These are phyloP conservation scores for Pseudomyrmex concolor DNA, from an alignment of 1,140 invertebrate species.

Conservation along the genomic window DNA sequence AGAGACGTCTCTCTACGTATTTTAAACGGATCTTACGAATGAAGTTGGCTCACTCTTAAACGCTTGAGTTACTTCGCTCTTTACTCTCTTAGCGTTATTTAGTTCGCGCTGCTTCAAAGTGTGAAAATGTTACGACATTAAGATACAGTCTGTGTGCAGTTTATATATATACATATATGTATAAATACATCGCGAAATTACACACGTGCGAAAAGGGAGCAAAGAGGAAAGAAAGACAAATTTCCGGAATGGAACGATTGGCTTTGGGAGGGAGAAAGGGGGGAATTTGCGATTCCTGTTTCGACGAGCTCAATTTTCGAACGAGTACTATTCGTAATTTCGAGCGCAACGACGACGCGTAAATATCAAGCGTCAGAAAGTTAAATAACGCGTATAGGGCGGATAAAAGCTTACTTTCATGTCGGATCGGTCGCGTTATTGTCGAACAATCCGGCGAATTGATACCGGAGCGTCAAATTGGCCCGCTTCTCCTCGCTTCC, in stretches of 20 bases:
- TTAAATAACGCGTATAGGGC: conserved; percentile 18
- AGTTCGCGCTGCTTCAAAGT: conserved; percentile 11
- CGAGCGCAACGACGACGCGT: neutral
- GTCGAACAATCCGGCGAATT: conserved; percentile 11
- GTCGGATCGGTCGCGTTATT: conserved; percentile 3
- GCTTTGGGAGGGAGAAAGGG: neutral
- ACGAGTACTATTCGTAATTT: conserved; percentile 24
- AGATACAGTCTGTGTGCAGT: conserved; percentile 4
- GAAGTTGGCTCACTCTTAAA: neutral
- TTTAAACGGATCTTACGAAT: conserved; percentile 13
- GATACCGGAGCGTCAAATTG: conserved; percentile 40
- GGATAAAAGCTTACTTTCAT: conserved; percentile 12
- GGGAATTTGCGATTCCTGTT: conserved; percentile 1
- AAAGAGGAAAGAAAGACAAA: neutral
- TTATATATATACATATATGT: neutral
- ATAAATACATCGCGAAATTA: neutral
- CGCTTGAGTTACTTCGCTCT: conserved; percentile 22
- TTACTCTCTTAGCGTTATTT: conserved; percentile 19
- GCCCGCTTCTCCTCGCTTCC: neutral
- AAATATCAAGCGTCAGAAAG: conserved; percentile 37
- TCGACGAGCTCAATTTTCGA: conserved; percentile 9
- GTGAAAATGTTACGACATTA: conserved; percentile 18
- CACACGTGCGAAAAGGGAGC: neutral
- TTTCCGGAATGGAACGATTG: conserved; percentile 17
- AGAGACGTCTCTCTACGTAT: neutral